Conservation (phyloP, 2,888 invertebrate genomes). For the Erebia epiphron region DNA sequence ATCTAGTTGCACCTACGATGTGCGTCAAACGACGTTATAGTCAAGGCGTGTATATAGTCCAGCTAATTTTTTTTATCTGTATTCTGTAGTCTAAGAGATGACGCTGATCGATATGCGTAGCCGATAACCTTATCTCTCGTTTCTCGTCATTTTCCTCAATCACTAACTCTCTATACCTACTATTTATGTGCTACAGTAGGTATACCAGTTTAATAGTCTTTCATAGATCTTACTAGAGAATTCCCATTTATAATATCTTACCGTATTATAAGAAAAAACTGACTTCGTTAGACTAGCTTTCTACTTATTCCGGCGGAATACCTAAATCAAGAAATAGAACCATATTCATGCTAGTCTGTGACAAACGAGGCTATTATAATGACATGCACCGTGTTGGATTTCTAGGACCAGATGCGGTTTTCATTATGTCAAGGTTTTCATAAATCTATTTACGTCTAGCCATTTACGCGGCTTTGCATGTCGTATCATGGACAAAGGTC, state of each 20-base stretch:
- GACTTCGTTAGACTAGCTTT: not conserved
- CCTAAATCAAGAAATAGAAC: not conserved
- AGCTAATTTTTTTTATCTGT: not conserved
- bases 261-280: too few species aligned
- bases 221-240: too few species aligned
- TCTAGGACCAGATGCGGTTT: constrained; percentile 66
- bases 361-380: constrained; percentile 33
- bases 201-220: too few species aligned
- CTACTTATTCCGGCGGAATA: not conserved
- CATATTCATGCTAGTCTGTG: not conserved
- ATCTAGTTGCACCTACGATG: not conserved
- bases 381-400: constrained; percentile 52
- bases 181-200: too few species aligned
- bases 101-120: not conserved
- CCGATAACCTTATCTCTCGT: not conserved
- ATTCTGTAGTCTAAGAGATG: not conserved
- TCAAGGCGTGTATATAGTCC: not conserved
- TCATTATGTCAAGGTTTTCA: constrained; percentile 60
- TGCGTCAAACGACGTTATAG: not conserved
- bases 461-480: constrained; percentile 9
- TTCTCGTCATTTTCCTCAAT: not conserved
- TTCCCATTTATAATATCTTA: too few species aligned
- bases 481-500: not conserved
- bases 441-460: constrained; percentile 20
- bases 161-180: not conserved